Evolutionary conservation across 2,113 vertebrate genomes (phyloP).

Genomic region (Pseudonaja textilis): DNA sequence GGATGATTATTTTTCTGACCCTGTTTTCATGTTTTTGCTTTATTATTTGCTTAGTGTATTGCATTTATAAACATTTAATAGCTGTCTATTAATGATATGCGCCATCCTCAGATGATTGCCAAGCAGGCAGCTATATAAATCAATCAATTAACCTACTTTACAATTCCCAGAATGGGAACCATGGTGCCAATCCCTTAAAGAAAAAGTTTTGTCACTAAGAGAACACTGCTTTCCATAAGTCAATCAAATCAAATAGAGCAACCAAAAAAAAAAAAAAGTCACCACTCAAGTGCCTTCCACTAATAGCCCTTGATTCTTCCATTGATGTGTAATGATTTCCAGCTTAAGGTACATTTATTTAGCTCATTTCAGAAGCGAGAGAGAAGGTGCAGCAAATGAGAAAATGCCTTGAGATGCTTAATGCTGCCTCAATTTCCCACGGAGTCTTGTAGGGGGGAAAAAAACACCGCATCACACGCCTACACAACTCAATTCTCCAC

Average conservation of each 20-base stretch:
- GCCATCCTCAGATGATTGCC: not conserved
- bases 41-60: not conserved
- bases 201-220: not conserved
- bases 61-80: not conserved
- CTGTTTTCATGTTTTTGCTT: not conserved
- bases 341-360: not conserved
- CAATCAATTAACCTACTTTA: not conserved
- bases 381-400: not conserved
- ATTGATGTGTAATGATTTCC: not conserved
- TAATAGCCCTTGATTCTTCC: not conserved
- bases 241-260: constrained; percentile 13
- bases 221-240: constrained; percentile 17
- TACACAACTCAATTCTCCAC: not conserved
- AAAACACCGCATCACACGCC: not conserved
- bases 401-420: constrained; percentile 24
- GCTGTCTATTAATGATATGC: not conserved
- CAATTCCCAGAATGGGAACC: not conserved
- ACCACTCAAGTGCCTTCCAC: not conserved
- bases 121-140: not conserved
- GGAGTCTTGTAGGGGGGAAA: not conserved
- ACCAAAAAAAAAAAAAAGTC: not conserved
- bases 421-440: constrained; percentile 3
- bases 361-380: not conserved
- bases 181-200: not conserved
- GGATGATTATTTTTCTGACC: not conserved